phyloP scores from a whole-genome alignment of 2,797 vertebrate species.

The Bovichtus diacanthus region DNA sequence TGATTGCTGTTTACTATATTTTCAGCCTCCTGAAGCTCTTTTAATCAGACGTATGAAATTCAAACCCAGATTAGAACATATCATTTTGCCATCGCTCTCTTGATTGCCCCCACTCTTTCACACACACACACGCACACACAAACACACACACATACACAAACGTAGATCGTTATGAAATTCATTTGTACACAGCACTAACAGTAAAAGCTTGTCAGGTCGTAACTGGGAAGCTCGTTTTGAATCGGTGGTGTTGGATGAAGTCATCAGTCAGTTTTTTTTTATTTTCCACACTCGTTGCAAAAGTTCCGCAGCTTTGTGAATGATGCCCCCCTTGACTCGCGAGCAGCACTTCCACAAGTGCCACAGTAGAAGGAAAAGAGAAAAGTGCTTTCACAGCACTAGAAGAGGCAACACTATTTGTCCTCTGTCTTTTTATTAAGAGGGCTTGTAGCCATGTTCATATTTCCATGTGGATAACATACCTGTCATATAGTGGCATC shows the following conservation, averaged over 20 bases:
- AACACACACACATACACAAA: neutral
- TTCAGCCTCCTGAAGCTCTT: neutral
- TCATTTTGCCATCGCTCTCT: constrained; percentile 4
- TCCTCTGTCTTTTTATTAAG: constrained; percentile 14
- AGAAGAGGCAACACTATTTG: neutral
- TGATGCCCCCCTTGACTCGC: constrained; percentile 19
- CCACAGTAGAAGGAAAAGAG: neutral
- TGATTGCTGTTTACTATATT: neutral
- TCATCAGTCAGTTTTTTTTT: constrained; percentile 14
- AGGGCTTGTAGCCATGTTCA: too few species aligned
- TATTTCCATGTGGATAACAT: neutral
- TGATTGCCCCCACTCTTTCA: neutral
- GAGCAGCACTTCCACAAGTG: constrained; percentile 4
- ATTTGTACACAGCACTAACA: constrained; percentile 4
- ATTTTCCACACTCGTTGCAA: neutral
- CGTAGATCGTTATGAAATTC: constrained; percentile 3
- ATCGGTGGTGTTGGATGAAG: neutral
- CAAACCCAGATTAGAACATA: constrained; percentile 7
- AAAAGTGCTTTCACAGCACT: constrained; percentile 12
- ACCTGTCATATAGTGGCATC: neutral
- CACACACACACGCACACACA: neutral
- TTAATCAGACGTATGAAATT: neutral
- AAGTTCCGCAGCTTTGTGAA: constrained; percentile 35
- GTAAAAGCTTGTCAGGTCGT: constrained; percentile 6
- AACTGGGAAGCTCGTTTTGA: neutral